Evolutionary conservation across 2,113 vertebrate genomes (phyloP).

Genomic region (Benitochromis conjunctus): DNA sequence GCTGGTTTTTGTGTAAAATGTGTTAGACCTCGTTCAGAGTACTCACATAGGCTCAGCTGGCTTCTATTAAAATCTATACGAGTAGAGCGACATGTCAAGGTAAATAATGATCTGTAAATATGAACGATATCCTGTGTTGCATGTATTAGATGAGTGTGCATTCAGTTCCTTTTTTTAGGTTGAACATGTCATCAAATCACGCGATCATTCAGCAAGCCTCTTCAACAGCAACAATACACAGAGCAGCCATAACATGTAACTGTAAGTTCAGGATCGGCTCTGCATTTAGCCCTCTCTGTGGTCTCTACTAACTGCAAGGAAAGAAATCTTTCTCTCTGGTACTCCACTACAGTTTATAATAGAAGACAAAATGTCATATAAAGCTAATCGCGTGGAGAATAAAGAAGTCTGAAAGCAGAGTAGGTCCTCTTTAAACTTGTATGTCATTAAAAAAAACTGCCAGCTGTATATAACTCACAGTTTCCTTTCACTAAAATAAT

Average conservation of each 20-base stretch:
- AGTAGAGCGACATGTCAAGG: not conserved
- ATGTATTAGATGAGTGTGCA: not conserved
- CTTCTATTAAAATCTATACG: not conserved
- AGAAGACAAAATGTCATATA: fast-evolving
- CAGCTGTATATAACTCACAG: not conserved
- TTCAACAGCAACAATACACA: not conserved
- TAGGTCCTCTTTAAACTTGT: not conserved
- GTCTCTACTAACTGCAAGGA: not conserved
- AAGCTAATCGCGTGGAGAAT: not conserved
- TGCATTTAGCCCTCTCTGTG: not conserved
- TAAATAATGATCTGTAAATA: not conserved
- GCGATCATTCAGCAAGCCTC: fast-evolving
- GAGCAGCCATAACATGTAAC: not conserved
- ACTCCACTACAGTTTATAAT: not conserved
- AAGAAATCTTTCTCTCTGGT: not conserved
- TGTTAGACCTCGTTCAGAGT: not conserved
- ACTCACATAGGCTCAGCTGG: not conserved
- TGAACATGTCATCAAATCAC: not conserved
- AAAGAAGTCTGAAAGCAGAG: not conserved
- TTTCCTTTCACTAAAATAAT: not conserved
- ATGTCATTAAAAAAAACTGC: not conserved
- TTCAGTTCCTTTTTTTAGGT: not conserved
- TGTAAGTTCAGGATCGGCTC: fast-evolving
- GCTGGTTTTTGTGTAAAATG: not conserved
- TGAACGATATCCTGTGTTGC: not conserved